Evolutionary conservation across 2,888 invertebrate genomes (phyloP), one percentile per base, ranked within the genome.

Genomic region (Alsophila aescularia): DNA sequence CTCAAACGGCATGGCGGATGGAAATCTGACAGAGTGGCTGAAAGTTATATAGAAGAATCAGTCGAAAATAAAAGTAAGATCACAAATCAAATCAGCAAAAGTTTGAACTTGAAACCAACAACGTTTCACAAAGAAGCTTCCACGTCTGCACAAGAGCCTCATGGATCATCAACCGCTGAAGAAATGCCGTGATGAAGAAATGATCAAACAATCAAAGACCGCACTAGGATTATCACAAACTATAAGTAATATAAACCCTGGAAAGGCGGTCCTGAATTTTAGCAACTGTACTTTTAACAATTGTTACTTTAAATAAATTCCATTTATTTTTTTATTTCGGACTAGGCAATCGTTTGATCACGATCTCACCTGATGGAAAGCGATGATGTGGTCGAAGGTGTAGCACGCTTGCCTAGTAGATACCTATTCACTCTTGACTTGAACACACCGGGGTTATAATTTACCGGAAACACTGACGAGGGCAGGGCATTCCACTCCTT

Each of bases 141-240:
- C 29, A 31, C 31, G n/a, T 31, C 29, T 29, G 18, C 18, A 12
- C n/a, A n/a, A 12, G 8, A 5, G 5, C n/a, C n/a, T n/a, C n/a
- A 4, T 3, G 31, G n/a, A 31, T 12, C n/a, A 12, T 14, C 35
- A 32, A 32, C 32, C 14, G 15, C 35, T 35, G 15, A 12, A 35
- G 14, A 35, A n/a, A n/a, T n/a, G 35, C 35, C 14, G 14, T 35
- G 35, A 35, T 35, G 35, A 7, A 35, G 35, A 35, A 35, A 35
- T 14, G 35, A 15, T 13, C 35, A 14, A 15, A 35, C 35, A 35
- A 35, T 14, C 35, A 35, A 35, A 35, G 3, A 35, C 27, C 27
- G 21, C 36, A 18, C 18, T 34, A 24, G 36, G 21, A 45, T 45
- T 36, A 36, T 45, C 44, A 10, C 36, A 45, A 45, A 45, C 44